Evolutionary conservation across 2,888 invertebrate genomes (phyloP).

Genomic region (Timema podura): DNA sequence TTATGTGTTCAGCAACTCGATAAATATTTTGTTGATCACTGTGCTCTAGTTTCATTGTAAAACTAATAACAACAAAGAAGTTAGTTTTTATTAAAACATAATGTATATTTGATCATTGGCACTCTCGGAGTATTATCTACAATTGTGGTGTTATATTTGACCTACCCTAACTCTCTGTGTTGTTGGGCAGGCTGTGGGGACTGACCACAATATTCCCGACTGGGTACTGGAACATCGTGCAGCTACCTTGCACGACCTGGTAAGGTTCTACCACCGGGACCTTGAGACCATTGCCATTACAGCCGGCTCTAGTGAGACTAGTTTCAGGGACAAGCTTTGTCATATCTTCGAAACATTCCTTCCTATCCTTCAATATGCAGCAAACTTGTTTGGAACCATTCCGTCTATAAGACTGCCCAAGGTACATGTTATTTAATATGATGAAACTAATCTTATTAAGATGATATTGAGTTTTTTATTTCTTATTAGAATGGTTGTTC

Average conservation of each 20-base stretch:
- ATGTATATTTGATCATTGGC: too few species aligned
- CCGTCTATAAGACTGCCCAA: constrained; percentile 78
- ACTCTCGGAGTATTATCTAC: neutral
- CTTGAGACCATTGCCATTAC: constrained; percentile 65
- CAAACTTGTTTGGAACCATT: constrained; percentile 78
- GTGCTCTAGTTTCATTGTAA: too few species aligned
- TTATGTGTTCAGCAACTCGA: too few species aligned
- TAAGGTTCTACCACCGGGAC: constrained; percentile 82
- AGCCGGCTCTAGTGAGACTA: constrained; percentile 50
- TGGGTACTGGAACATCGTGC: constrained; percentile 76
- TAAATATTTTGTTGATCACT: too few species aligned
- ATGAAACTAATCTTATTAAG: neutral
- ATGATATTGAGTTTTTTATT: constrained; percentile 4
- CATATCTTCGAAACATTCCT: constrained; percentile 87
- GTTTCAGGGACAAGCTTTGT: constrained; percentile 70
- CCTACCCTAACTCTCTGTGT: constrained; percentile 4
- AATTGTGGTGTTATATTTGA: neutral
- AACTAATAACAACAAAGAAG: too few species aligned
- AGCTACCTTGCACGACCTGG: constrained; percentile 67
- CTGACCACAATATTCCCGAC: constrained; percentile 80
- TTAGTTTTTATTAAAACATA: too few species aligned
- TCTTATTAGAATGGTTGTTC: too few species aligned
- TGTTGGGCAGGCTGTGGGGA: constrained; percentile 71
- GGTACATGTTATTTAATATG: constrained; percentile 45
- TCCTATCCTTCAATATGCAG: constrained; percentile 76